phyloP scores from a whole-genome alignment of 2,113 vertebrate genomes.

The Dendropsophus ebraccatus region DNA sequence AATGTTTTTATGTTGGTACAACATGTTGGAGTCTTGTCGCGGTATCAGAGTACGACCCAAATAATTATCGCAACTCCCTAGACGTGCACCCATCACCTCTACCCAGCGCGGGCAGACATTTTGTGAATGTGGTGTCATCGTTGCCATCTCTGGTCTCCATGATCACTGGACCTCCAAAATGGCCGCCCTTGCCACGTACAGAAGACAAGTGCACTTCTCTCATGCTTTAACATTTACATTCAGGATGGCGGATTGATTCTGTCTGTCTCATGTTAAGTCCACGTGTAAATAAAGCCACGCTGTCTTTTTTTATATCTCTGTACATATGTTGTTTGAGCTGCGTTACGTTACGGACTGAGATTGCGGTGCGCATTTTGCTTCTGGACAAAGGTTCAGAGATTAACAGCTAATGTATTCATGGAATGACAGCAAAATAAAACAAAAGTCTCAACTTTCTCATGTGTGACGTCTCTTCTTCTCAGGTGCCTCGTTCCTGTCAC shows the following conservation, averaged over 20 bases:
- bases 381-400: conserved; percentile 50
- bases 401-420: conserved; percentile 62
- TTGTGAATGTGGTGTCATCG: background rate
- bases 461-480: background rate
- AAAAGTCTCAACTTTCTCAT: conserved; percentile 6
- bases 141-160: background rate
- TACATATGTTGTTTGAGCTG: conserved; percentile 51
- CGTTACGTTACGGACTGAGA: conserved; percentile 51
- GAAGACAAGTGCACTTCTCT: conserved; percentile 19
- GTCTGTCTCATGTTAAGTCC: conserved; percentile 42
- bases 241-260: conserved; percentile 39
- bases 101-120: background rate
- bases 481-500: too few species aligned
- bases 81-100: background rate
- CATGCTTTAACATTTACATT: conserved; percentile 52
- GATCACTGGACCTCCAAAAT: background rate
- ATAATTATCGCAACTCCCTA: background rate
- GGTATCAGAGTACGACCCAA: background rate
- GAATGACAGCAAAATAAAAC: conserved; percentile 71
- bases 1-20: background rate
- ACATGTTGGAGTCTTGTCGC: background rate
- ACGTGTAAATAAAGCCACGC: conserved; percentile 53
- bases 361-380: conserved; percentile 51
- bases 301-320: conserved; percentile 55
- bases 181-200: background rate